phyloP scores from a whole-genome alignment of 2,797 vertebrate genomes.

The Brachyrhaphis roseni region DNA sequence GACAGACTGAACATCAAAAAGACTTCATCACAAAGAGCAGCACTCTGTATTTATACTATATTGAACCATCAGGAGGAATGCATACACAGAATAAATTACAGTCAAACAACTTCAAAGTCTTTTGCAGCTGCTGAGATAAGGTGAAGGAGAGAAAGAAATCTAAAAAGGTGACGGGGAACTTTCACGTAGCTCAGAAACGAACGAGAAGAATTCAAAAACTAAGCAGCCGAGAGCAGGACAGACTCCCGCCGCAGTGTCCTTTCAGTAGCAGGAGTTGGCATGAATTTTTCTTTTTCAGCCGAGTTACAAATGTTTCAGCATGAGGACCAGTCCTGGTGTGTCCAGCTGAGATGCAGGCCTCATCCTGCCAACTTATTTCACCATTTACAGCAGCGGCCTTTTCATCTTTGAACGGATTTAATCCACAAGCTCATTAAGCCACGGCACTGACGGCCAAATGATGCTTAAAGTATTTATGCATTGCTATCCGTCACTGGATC shows the following conservation, averaged over 20 bases:
- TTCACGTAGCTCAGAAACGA: slow-evolving; percentile 10
- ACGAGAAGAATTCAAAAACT: slow-evolving; percentile 20
- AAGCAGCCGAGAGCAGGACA: slow-evolving; percentile 39
- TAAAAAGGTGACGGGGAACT: slow-evolving; percentile 39
- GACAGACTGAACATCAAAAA: slow-evolving; percentile 25
- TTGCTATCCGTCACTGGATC: background rate
- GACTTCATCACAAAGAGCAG: background rate
- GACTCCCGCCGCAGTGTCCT: slow-evolving; percentile 43
- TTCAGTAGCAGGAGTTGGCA: slow-evolving; percentile 34
- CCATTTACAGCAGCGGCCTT: slow-evolving; percentile 15
- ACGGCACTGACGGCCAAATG: background rate
- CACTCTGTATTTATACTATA: slow-evolving; percentile 13
- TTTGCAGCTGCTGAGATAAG: slow-evolving; percentile 7
- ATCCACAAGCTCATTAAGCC: slow-evolving; percentile 42
- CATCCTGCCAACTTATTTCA: slow-evolving; percentile 39
- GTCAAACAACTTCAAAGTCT: slow-evolving; percentile 43
- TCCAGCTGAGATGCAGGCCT: slow-evolving; percentile 33
- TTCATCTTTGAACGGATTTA: slow-evolving; percentile 60
- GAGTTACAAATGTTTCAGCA: slow-evolving; percentile 54
- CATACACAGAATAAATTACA: slow-evolving; percentile 21
- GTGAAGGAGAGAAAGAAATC: slow-evolving; percentile 4
- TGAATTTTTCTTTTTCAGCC: slow-evolving; percentile 49
- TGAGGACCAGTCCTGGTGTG: slow-evolving; percentile 38
- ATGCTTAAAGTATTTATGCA: background rate
- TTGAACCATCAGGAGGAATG: slow-evolving; percentile 24